Evolutionary conservation across 1,140 invertebrate genomes (phyloP).

Genomic region (Sycophaga agraensis): DNA sequence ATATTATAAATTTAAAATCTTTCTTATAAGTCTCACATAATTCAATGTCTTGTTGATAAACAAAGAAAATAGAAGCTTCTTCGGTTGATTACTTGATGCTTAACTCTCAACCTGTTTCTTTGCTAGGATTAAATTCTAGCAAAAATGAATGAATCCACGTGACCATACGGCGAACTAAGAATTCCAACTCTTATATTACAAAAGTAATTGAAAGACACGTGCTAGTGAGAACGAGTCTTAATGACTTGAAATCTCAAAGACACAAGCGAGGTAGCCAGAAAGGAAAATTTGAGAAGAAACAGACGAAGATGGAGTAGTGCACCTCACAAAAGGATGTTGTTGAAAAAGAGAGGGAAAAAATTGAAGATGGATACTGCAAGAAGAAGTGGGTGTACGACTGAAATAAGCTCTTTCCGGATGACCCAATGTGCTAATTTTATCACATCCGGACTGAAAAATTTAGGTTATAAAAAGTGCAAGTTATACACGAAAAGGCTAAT

Average conservation of each 20-base stretch:
- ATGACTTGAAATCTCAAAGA: not conserved
- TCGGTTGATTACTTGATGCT: slow-evolving; percentile 1
- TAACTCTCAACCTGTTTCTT: slow-evolving; percentile 6
- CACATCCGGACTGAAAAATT: no score
- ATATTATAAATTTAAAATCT: slow-evolving; percentile 19
- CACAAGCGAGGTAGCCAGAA: not conserved
- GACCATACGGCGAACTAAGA: not conserved
- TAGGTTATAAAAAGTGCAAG: no score
- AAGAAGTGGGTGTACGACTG: not conserved
- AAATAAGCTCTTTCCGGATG: not conserved
- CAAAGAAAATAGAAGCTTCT: slow-evolving; percentile 1
- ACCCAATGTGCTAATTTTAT: slow-evolving; percentile 15
- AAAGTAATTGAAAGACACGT: slow-evolving; percentile 21
- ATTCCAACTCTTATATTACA: not conserved
- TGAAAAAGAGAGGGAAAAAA: not conserved
- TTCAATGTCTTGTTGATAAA: slow-evolving; percentile 7
- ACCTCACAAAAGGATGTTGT: slow-evolving; percentile 4
- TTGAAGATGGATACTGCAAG: not conserved
- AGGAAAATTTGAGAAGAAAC: slow-evolving; percentile 9
- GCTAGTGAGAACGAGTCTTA: not conserved
- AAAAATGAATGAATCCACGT: not conserved
- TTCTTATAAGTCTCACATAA: slow-evolving; percentile 13
- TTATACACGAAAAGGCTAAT: no score
- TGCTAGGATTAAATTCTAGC: slow-evolving; percentile 6
- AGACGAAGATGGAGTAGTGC: slow-evolving; percentile 9